phyloP scores from a whole-genome alignment of 2,888 invertebrate species.

The Geophilus truncorum region DNA sequence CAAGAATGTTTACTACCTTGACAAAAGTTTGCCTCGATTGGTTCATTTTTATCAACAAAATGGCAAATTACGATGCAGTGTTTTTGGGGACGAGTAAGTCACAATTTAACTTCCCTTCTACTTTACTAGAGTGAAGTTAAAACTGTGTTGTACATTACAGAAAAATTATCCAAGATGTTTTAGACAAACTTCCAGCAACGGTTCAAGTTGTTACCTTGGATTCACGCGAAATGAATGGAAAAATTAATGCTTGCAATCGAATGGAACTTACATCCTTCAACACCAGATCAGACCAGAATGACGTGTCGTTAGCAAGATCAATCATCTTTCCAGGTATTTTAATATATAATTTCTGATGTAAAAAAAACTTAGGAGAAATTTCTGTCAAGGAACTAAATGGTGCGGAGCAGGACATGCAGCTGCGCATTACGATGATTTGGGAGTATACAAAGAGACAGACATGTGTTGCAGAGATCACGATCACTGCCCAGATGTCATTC shows the following conservation, averaged over 20 bases:
- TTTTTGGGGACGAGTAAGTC: background rate
- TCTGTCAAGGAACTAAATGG: conserved; percentile 40
- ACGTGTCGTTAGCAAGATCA: background rate
- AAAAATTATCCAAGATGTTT: background rate
- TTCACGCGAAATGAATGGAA: background rate
- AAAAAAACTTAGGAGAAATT: background rate
- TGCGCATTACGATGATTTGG: conserved; percentile 38
- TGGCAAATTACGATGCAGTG: background rate
- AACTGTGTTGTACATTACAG: too few relatives aligned
- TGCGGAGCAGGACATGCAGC: conserved; percentile 40
- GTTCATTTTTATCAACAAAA: background rate
- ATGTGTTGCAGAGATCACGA: conserved; percentile 40
- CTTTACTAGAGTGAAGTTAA: too few relatives aligned
- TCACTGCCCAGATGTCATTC: conserved; percentile 36
- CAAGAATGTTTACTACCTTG: background rate
- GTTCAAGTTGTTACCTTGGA: background rate
- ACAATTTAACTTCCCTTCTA: too few relatives aligned
- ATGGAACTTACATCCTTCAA: background rate
- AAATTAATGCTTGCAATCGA: background rate
- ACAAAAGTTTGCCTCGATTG: background rate
- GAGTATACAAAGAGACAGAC: conserved; percentile 38
- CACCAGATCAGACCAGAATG: background rate
- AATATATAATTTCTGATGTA: background rate
- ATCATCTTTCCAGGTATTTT: background rate
- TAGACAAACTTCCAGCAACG: background rate